Evolutionary conservation across 2,113 vertebrate genomes (phyloP), one percentile per base, ranked within the genome.

Genomic region (Lophotis ruficrista): DNA sequence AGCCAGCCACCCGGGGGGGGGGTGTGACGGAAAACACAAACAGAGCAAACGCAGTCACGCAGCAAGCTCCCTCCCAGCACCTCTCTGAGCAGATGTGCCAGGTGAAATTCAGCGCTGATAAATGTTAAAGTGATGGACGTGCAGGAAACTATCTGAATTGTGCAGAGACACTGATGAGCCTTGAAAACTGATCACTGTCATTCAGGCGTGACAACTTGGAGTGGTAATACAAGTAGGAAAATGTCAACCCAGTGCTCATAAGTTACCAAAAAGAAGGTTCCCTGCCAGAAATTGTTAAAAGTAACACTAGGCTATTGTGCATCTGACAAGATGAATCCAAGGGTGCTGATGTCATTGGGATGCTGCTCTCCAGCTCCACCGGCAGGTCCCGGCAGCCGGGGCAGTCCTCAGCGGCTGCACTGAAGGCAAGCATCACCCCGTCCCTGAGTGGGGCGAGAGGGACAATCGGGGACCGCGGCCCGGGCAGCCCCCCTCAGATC

Each of bases 321-420:
- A 23, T 1, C 23, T 11, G 50, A 18, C 1, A 17, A 25, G 91
- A 17, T 3, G 31, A n/a, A 16, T 4, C 30, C 68, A 11, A n/a
- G 27, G 27, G 53, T 9, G 31, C 31, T 0, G 0, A 30, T 23
- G 47, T 5, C 4, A 0, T 11, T 15, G 31, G 2, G 4, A 7
- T 12, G 47, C 28, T 2, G 4, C 31, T 43, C 28, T 21, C 33
- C 68, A 11, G 68, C 28, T 4, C 22, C 54, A 12, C 35, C 0
- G 0, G 1, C 21, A 38, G 24, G 23, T n/a, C 10, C 71, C 2
- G 0, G n/a, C 60, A 53, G 82, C 48, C 0, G 0, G 38, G 24
- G 14, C 23, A 31, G 17, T 3, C 28, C 43, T 6, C 50, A 23
- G 53, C 0, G 0, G 9, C 48, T 31, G n/a, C 22, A 31, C 31